A percentile compares a stretch with the other conserved stretches of the same genome.
Conservation (phyloP, 30 jellyfish, hydroid and myxozoan genomes). For the Chrysaora quinquecirrha region DNA sequence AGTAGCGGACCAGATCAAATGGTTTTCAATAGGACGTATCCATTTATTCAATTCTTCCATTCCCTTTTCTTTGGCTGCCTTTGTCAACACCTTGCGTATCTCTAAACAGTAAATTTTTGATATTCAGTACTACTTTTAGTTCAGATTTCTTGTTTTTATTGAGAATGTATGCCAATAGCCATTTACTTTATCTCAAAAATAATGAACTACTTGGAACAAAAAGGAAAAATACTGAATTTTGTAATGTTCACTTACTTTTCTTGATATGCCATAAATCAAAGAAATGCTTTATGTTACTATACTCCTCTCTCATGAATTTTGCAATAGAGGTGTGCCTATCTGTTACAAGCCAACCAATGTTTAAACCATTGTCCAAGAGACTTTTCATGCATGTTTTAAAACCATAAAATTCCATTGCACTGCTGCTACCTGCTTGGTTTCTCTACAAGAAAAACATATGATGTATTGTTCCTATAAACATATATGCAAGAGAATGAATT, state of each 20-base stretch:
- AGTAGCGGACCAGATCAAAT: slow-evolving; percentile 55
- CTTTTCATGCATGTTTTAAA: slow-evolving; percentile 16
- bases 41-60: slow-evolving; percentile 9
- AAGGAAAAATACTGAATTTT: no score
- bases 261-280: slow-evolving; percentile 45
- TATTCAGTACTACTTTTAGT: no score
- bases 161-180: no score
- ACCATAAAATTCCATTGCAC: slow-evolving; percentile 36
- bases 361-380: neutral
- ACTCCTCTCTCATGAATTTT: slow-evolving; percentile 12
- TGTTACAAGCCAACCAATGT: neutral
- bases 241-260: no score
- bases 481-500: no score
- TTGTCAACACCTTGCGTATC: slow-evolving; percentile 22
- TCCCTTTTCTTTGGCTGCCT: slow-evolving; percentile 25
- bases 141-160: no score
- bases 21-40: slow-evolving; percentile 34
- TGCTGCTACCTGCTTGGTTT: slow-evolving; percentile 45
- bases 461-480: no score
- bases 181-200: no score
- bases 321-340: slow-evolving; percentile 14
- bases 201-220: no score
- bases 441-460: slow-evolving; percentile 10
- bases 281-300: neutral
- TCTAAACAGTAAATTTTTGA: no score